These are phyloP conservation scores for Brachionus paranguensis DNA, from an alignment of 1,140 invertebrate genomes.

Conservation along the genomic window DNA sequence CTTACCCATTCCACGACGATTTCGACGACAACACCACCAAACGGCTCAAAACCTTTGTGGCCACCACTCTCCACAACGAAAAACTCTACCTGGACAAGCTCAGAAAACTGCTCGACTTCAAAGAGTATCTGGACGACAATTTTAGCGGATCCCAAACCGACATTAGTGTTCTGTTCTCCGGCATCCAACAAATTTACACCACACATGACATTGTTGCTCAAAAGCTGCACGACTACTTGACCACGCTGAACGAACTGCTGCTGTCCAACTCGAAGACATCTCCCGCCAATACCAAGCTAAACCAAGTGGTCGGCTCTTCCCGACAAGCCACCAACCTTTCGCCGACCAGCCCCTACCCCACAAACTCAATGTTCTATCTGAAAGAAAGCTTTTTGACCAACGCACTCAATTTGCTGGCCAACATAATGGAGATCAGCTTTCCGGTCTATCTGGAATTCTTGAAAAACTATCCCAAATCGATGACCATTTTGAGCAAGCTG, in stretches of 20 bases:
- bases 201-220: slow-evolving; percentile 35
- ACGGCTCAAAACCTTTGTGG: slow-evolving; percentile 7
- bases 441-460: slow-evolving; percentile 32
- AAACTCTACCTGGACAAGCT: slow-evolving; percentile 17
- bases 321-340: background rate
- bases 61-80: slow-evolving; percentile 26
- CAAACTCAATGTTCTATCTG: background rate
- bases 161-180: slow-evolving; percentile 15
- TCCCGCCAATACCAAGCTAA: background rate
- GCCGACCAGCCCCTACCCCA: background rate
- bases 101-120: background rate
- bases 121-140: slow-evolving; percentile 26
- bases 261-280: background rate
- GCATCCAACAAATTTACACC: slow-evolving; percentile 18
- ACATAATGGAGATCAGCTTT: slow-evolving; percentile 39
- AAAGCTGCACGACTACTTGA: slow-evolving; percentile 32
- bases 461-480: slow-evolving; percentile 39
- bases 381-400: slow-evolving; percentile 31
- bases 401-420: slow-evolving; percentile 11
- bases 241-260: background rate
- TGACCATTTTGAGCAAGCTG: slow-evolving; percentile 31
- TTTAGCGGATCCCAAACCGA: slow-evolving; percentile 18
- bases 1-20: background rate
- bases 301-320: background rate
- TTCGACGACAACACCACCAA: slow-evolving; percentile 5